phyloP scores from a whole-genome alignment of 2,888 invertebrate species.

The Tenthredo notha region DNA sequence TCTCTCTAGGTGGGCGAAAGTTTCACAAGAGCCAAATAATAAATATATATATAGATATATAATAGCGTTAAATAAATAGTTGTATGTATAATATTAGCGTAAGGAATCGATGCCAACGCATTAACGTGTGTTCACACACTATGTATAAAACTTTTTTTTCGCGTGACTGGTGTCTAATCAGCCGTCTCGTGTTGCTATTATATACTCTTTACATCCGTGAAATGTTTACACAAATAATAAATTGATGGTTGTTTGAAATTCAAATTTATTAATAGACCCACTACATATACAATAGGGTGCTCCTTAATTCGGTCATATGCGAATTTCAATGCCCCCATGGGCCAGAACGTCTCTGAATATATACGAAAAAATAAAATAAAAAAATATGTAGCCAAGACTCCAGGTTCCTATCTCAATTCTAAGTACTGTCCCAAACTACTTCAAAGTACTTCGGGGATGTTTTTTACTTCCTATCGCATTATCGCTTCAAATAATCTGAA shows the following conservation, averaged over 20 bases:
- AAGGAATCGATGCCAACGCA: not conserved
- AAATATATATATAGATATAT: not conserved
- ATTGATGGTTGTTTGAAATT: not conserved
- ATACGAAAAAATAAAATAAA: no score
- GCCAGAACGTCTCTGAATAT: no score
- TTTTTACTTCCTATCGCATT: no score
- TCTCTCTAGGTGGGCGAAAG: not conserved
- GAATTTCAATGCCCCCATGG: no score
- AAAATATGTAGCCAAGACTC: no score
- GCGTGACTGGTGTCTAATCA: slow-evolving; percentile 7
- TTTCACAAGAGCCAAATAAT: not conserved
- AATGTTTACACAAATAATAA: not conserved
- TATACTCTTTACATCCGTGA: not conserved
- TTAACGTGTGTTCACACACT: not conserved
- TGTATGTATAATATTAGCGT: not conserved
- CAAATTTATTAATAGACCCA: not conserved
- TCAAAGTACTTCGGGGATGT: no score
- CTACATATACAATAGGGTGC: not conserved
- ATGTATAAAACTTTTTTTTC: not conserved
- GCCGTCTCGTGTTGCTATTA: not conserved
- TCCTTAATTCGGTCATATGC: no score
- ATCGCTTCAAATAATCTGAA: no score
- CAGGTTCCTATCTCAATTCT: no score
- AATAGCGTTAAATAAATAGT: not conserved
- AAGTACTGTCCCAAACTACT: no score